Evolutionary conservation across 2,888 invertebrate species (phyloP).

Genomic region (Leptopilina drosophilae): DNA sequence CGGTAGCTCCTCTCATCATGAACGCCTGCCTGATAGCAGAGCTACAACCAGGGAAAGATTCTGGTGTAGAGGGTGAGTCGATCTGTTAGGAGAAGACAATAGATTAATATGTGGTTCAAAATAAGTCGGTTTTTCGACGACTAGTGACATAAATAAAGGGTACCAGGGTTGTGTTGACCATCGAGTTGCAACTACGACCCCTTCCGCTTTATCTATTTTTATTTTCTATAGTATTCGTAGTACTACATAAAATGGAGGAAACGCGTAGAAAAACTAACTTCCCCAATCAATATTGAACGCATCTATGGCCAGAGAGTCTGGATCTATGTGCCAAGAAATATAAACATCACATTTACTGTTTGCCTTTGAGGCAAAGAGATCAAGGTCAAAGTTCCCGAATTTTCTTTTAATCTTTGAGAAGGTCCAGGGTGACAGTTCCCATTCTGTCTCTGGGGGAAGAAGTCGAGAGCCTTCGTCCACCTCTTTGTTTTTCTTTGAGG

Average conservation of each 20-base stretch:
- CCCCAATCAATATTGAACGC: slow-evolving; percentile 35
- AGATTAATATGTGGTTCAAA: no score
- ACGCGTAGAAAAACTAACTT: slow-evolving; percentile 21
- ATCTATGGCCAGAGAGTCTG: background rate
- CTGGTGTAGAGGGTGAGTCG: no score
- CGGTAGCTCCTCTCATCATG: no score
- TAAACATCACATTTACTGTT: slow-evolving; percentile 29
- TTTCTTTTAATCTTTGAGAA: background rate
- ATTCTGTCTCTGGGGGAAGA: background rate
- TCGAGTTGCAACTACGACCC: slow-evolving; percentile 32
- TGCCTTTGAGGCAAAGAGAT: slow-evolving; percentile 31
- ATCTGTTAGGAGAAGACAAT: no score
- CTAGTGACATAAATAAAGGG: background rate
- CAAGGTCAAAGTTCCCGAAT: background rate
- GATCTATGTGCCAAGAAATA: slow-evolving; percentile 19
- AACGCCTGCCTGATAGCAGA: no score
- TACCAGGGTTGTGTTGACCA: slow-evolving; percentile 36
- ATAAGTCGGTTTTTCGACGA: slow-evolving; percentile 1
- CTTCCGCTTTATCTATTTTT: slow-evolving; percentile 26
- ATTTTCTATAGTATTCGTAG: slow-evolving; percentile 32
- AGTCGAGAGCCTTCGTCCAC: background rate
- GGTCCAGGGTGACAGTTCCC: background rate
- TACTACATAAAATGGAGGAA: no score
- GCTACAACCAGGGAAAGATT: no score
- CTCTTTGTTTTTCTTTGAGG: background rate